Conservation (phyloP, 2,888 invertebrate species). For the Lasioglossum figueresi region DNA sequence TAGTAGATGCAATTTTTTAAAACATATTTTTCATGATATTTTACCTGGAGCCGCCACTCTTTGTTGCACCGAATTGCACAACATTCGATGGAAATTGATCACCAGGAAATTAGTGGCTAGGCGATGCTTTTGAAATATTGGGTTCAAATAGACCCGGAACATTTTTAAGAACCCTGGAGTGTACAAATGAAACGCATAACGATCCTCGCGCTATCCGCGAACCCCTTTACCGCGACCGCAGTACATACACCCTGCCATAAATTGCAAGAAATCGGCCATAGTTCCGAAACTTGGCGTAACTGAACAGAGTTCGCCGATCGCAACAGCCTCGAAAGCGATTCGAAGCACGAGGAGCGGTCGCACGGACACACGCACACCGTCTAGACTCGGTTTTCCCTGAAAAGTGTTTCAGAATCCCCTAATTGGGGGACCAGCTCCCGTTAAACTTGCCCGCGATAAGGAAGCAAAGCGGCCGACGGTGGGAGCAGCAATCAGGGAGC, state of each 20-base stretch:
- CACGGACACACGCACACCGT: background rate
- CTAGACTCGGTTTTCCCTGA: background rate
- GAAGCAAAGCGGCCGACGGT: background rate
- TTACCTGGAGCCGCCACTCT: too few relatives aligned
- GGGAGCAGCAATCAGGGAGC: constrained; percentile 32
- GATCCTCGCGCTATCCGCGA: background rate
- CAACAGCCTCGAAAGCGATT: background rate
- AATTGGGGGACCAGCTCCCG: constrained; percentile 11
- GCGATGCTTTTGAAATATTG: too few relatives aligned
- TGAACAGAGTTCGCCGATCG: background rate
- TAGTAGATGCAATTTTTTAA: too few relatives aligned
- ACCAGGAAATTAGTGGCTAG: too few relatives aligned
- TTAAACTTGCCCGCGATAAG: constrained; percentile 29
- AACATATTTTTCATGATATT: too few relatives aligned
- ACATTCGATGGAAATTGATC: too few relatives aligned
- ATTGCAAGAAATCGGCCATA: background rate
- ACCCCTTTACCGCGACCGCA: background rate
- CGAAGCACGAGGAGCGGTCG: background rate
- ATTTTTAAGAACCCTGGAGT: too few relatives aligned
- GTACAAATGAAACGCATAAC: background rate
- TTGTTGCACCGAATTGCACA: too few relatives aligned
- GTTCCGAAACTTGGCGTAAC: background rate
- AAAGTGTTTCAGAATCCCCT: constrained; percentile 9
- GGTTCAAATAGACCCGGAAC: too few relatives aligned
- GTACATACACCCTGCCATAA: background rate